Conservation (phyloP, 2,888 invertebrate genomes). For the Pachydiplax longipennis region DNA sequence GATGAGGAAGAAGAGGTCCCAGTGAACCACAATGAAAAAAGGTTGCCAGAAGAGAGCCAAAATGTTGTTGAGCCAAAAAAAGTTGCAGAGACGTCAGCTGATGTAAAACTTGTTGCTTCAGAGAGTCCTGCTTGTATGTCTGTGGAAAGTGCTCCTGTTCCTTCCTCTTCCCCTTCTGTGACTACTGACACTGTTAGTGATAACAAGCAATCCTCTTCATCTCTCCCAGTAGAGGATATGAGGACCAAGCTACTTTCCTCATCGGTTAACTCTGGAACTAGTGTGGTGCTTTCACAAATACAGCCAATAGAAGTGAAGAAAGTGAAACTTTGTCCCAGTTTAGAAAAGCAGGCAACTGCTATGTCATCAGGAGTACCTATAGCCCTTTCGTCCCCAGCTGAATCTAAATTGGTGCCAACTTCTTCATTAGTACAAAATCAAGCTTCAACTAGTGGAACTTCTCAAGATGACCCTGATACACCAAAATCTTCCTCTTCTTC, state of each 20-base stretch:
- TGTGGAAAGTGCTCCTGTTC: neutral
- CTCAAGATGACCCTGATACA: neutral
- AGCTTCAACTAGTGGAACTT: neutral
- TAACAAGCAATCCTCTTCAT: neutral
- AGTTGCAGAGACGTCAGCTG: neutral
- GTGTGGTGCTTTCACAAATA: neutral
- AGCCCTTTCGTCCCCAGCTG: neutral
- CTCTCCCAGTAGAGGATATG: neutral
- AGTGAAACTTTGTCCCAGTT: constrained; percentile 14
- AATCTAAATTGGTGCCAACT: neutral
- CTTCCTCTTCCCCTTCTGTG: neutral
- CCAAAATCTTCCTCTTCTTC: neutral
- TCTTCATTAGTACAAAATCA: neutral
- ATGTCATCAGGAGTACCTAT: neutral
- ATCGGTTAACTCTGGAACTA: neutral
- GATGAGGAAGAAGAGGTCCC: neutral
- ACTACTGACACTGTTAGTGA: neutral
- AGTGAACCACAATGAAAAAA: neutral
- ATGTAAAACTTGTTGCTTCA: neutral
- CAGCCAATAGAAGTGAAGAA: constrained; percentile 24
- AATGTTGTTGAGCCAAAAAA: neutral
- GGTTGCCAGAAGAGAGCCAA: neutral
- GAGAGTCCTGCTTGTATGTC: neutral
- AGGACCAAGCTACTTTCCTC: neutral
- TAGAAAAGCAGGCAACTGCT: constrained; percentile 1